These are phyloP conservation scores for Calliphora vomitoria DNA, from an alignment of 2,888 invertebrate species.

Conservation along the genomic window DNA sequence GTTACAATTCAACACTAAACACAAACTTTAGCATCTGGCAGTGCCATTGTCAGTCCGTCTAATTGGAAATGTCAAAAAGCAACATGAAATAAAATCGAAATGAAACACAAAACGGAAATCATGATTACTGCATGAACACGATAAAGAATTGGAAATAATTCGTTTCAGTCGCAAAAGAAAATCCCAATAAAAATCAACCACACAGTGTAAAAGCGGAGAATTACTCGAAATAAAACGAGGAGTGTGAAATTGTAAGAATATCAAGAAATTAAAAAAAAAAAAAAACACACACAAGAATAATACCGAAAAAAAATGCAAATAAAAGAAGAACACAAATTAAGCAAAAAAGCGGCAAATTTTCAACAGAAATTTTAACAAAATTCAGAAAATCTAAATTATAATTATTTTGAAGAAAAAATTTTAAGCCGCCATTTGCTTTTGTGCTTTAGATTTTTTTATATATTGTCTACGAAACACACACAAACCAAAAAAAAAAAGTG, in stretches of 20 bases:
- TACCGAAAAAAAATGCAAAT: slow-evolving; percentile 5
- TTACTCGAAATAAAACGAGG: slow-evolving; percentile 60
- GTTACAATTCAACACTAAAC: not conserved
- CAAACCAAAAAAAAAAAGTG: slow-evolving; percentile 26
- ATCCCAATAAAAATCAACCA: slow-evolving; percentile 76
- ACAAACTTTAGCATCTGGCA: slow-evolving; percentile 39
- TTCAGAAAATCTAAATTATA: slow-evolving; percentile 3
- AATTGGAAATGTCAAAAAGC: slow-evolving; percentile 64
- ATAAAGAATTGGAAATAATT: slow-evolving; percentile 60
- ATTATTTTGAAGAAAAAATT: slow-evolving; percentile 21
- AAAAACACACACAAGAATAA: slow-evolving; percentile 46
- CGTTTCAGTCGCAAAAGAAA: slow-evolving; percentile 75
- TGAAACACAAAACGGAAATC: slow-evolving; percentile 62
- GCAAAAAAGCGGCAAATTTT: slow-evolving; percentile 16
- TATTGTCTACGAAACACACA: slow-evolving; percentile 24
- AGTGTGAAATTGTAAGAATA: slow-evolving; percentile 72
- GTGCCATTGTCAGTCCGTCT: slow-evolving; percentile 15
- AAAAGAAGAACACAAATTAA: slow-evolving; percentile 1
- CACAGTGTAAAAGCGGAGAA: slow-evolving; percentile 74
- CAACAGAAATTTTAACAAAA: not conserved
- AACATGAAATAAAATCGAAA: slow-evolving; percentile 40
- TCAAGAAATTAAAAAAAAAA: slow-evolving; percentile 26
- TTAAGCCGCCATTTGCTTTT: slow-evolving; percentile 70
- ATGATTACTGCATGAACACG: slow-evolving; percentile 55
- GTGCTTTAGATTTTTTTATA: slow-evolving; percentile 37